These are phyloP conservation scores for Mus caroli DNA, from an alignment of 2,797 vertebrate species.

Conservation along the genomic window DNA sequence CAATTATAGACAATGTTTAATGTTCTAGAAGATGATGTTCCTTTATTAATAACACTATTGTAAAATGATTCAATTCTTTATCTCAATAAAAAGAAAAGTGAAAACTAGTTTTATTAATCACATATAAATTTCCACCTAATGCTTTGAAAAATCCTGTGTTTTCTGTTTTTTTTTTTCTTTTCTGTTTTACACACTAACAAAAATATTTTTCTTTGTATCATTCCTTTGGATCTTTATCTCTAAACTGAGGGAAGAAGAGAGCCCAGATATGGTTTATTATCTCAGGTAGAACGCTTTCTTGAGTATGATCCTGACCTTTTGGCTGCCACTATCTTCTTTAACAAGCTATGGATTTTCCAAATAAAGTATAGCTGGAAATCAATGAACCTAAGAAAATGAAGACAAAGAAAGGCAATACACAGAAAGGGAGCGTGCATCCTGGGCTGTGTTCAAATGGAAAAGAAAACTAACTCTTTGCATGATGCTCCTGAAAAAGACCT, in stretches of 20 bases:
- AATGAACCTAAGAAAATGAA: conserved; percentile 72
- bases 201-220: conserved; percentile 37
- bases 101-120: background rate
- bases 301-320: conserved; percentile 49
- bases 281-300: conserved; percentile 38
- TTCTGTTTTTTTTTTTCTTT: background rate
- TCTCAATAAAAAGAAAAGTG: background rate
- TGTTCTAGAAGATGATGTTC: background rate
- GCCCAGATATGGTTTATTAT: conserved; percentile 21
- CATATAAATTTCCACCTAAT: background rate
- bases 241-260: background rate
- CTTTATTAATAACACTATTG: conserved; percentile 17
- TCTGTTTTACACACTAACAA: background rate
- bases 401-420: conserved; percentile 55
- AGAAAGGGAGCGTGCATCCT: background rate
- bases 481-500: background rate
- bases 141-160: background rate
- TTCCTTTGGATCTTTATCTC: background rate
- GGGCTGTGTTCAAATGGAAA: conserved; percentile 26
- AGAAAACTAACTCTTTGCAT: conserved; percentile 51
- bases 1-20: background rate
- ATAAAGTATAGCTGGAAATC: conserved; percentile 66
- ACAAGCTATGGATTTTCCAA: conserved; percentile 71
- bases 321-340: conserved; percentile 52
- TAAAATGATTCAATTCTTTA: conserved; percentile 22